Evolutionary conservation across 2,888 invertebrate genomes (phyloP).

Genomic region (Capitulum mitella): DNA sequence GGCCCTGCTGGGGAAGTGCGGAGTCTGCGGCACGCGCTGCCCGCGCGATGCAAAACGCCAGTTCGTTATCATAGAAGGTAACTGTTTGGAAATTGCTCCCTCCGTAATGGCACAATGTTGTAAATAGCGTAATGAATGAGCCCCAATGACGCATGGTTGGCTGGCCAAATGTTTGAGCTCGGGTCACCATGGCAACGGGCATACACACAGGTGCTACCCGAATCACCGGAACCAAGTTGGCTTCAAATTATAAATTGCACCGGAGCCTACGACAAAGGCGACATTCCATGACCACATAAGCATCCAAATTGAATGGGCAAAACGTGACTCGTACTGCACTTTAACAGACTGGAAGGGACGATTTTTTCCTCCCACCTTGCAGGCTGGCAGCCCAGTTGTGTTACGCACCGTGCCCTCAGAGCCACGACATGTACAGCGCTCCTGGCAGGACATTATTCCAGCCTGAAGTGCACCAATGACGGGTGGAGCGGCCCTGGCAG

Average conservation of each 20-base stretch:
- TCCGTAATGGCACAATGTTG: constrained; percentile 21
- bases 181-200: neutral
- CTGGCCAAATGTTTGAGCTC: constrained; percentile 17
- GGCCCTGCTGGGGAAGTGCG: neutral
- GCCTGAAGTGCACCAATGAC: too few relatives aligned
- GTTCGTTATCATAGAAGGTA: constrained; percentile 19
- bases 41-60: neutral
- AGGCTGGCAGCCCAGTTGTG: too few relatives aligned
- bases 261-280: neutral
- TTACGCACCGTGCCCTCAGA: too few relatives aligned
- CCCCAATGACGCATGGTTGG: constrained; percentile 15
- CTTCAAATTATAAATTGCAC: constrained; percentile 22
- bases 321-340: too few relatives aligned
- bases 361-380: too few relatives aligned
- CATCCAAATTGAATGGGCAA: neutral
- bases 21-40: neutral
- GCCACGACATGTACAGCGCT: too few relatives aligned
- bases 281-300: neutral
- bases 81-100: constrained; percentile 20
- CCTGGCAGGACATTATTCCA: too few relatives aligned
- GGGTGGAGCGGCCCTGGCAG: too few relatives aligned
- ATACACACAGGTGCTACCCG: constrained; percentile 16
- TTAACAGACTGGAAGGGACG: too few relatives aligned
- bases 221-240: constrained; percentile 14
- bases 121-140: constrained; percentile 24